Percentiles rank a stretch among this genome's conserved stretches.
Conservation (phyloP, 2,113 vertebrate species). For the Oophaga pumilio region DNA sequence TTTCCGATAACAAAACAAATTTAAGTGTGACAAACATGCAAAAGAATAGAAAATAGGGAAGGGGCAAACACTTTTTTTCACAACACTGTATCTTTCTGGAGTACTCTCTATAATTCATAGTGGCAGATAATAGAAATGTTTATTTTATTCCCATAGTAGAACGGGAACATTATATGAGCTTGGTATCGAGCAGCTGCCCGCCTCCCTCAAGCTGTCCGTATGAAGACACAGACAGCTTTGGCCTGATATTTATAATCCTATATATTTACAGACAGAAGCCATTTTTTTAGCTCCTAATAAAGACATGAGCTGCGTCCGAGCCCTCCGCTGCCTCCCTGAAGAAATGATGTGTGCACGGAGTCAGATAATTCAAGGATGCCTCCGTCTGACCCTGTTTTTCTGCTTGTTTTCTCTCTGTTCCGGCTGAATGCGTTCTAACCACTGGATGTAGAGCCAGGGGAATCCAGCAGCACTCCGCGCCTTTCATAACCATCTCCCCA, state of each 20-base stretch:
- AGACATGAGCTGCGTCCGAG: constrained; percentile 25
- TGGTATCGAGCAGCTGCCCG: not conserved
- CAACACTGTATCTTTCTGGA: too few species aligned
- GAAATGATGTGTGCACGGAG: constrained; percentile 29
- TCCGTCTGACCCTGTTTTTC: constrained; percentile 46
- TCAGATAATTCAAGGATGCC: constrained; percentile 39
- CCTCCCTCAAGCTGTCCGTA: not conserved
- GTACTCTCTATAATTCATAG: too few species aligned
- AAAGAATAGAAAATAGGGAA: too few species aligned
- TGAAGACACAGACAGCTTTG: not conserved
- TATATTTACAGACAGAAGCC: not conserved
- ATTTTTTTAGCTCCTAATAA: constrained; percentile 24
- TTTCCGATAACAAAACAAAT: too few species aligned
- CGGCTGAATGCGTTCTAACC: constrained; percentile 46
- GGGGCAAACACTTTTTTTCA: too few species aligned
- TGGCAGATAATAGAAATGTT: too few species aligned
- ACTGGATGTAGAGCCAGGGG: constrained; percentile 33
- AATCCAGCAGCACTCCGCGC: constrained; percentile 20
- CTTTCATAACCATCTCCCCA: constrained; percentile 23
- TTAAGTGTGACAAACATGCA: too few species aligned
- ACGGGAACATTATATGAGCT: not conserved
- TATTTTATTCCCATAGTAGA: too few species aligned
- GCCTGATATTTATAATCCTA: not conserved
- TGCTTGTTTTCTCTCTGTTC: constrained; percentile 50
- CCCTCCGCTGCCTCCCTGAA: constrained; percentile 27